These are phyloP conservation scores for Gnathonemus echidnorhynchus DNA, from an alignment of 2,113 vertebrate species.

Conservation along the genomic window DNA sequence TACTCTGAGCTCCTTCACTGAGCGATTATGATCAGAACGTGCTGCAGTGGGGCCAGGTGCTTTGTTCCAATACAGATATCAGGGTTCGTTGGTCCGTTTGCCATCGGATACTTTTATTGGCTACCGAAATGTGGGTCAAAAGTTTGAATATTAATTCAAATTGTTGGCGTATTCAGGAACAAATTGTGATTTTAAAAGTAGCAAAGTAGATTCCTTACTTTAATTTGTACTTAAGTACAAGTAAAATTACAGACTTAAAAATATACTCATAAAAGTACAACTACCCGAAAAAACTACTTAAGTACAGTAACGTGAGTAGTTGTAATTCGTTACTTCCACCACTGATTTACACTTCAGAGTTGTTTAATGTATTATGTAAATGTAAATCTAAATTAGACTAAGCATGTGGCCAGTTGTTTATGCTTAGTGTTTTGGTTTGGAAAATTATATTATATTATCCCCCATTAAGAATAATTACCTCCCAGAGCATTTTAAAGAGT, in stretches of 20 bases:
- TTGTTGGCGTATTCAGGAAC: background rate
- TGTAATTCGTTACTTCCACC: background rate
- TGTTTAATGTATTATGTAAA: background rate
- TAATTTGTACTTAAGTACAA: too few species aligned
- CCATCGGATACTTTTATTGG: too few species aligned
- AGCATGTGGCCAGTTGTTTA: background rate
- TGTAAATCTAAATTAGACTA: background rate
- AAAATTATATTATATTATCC: background rate
- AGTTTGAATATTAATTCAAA: background rate
- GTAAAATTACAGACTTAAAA: too few species aligned
- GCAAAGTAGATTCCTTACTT: background rate
- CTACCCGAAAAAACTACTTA: background rate
- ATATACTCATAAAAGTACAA: too few species aligned
- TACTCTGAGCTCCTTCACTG: background rate
- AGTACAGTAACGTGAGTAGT: background rate
- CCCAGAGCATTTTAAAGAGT: background rate
- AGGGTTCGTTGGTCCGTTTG: background rate
- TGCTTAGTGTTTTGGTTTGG: background rate
- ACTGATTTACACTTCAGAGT: background rate
- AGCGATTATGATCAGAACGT: background rate
- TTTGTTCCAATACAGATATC: background rate
- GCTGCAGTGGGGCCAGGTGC: background rate
- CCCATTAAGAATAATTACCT: background rate
- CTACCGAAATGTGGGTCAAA: too few species aligned
- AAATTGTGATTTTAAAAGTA: background rate